Percentiles rank a stretch among this genome's conserved stretches.
phyloP scores from a whole-genome alignment of 2,888 invertebrate species.

The Pycnomerus fuliginosus region DNA sequence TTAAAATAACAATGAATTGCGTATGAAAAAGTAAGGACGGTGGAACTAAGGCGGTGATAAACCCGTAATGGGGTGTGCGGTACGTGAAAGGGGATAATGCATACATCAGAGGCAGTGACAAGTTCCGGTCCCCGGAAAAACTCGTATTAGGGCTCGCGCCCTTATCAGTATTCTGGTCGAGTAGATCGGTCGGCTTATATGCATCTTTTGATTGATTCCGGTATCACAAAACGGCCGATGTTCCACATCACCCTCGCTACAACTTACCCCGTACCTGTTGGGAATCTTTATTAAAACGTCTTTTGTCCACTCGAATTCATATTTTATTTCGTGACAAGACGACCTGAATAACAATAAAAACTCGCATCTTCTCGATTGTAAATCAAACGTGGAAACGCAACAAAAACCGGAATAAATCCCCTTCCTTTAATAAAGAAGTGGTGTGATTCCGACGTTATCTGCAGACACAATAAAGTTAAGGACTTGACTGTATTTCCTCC shows the following conservation, averaged over 20 bases:
- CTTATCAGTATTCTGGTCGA: constrained; percentile 23
- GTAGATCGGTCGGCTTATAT: constrained; percentile 27
- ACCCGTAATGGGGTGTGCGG: constrained; percentile 3
- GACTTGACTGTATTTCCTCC: constrained; percentile 16
- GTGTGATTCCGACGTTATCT: constrained; percentile 21
- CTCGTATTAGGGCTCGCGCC: too few species aligned
- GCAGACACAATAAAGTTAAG: constrained; percentile 20
- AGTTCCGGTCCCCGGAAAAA: constrained; percentile 8
- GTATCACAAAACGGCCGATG: constrained; percentile 19
- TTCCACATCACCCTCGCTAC: constrained; percentile 18
- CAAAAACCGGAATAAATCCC: constrained; percentile 16
- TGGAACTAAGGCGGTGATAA: constrained; percentile 3
- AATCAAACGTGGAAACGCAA: constrained; percentile 13
- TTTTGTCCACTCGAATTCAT: too few species aligned
- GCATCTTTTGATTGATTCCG: constrained; percentile 37
- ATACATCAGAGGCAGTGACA: constrained; percentile 2
- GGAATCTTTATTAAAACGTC: constrained; percentile 32
- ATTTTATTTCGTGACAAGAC: too few species aligned
- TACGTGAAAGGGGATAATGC: constrained; percentile 5
- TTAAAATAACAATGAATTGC: too few species aligned
- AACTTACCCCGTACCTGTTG: constrained; percentile 27
- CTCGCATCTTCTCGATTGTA: constrained; percentile 9
- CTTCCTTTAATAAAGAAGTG: constrained; percentile 18
- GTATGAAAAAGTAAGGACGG: too few species aligned
- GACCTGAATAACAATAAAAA: constrained; percentile 12